Base-by-base conservation (phyloP, 2,888 invertebrate genomes). In the Zele albiditarsus region DNA sequence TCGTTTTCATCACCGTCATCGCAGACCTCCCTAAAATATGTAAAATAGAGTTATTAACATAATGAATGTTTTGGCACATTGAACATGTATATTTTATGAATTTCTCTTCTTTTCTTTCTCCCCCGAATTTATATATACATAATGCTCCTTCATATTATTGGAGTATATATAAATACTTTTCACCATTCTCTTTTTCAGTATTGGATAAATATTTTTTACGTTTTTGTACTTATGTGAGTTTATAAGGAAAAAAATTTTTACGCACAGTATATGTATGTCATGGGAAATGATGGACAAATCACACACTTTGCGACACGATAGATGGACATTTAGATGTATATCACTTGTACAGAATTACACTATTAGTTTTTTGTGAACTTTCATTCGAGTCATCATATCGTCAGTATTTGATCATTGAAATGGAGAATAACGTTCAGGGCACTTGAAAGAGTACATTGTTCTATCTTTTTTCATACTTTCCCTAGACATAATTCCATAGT, bases 331-430 rank as follows among this genome's bases (percentile, higher is more conserved):
- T 71, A 81, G 81, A 84, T 84, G 83, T 77, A 78, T 88, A 88
- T 88, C 88, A 89, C 88, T 88, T 88, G 77, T 87, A 88, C 82
- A 88, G 88, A 87, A 88, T 87, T 87, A 87, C 85, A 86, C 80
- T 82, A 84, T 84, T 84, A 80, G 81, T 65, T 71, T 42, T 38
- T 70, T 70, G 53, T 65, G 49, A 65, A 65, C 46, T 16, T 53
- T 71, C 8, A 31, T 71, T 60, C 3, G 16, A 62, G 20, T 31
- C 38, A 72, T 66, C 58, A 70, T 75, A 70, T 71, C 33, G 57
- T 62, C n/a, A 57, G 53, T 20, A 75, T 57, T 66, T 73, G 73
- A 66, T 67, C 73, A 73, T 67, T 67, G 12, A 73, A 73, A 46
- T 42, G n/a, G 66, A 73, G 28, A 57, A 62, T 62, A 31, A 31